Evolutionary conservation across 2,888 invertebrate species (phyloP), one percentile per base, ranked within the genome.

Genomic region (Bugulina stolonifera): DNA sequence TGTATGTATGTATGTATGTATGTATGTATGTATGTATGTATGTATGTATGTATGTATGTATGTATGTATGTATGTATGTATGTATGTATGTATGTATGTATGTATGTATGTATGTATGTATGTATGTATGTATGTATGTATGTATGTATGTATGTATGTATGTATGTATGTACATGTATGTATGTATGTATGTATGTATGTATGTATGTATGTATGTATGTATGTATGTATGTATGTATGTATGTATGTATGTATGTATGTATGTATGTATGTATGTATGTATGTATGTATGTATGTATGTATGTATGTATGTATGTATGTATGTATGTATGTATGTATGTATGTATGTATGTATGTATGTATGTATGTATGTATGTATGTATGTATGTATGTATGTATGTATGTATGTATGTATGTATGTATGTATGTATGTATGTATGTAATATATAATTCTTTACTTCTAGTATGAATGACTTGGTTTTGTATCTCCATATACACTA

Each of bases 171-270:
- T 72, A 35, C 64, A 72, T 72, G 32, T 72, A 72, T 72, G 32
- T 72, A 35, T 72, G 27, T 74, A 34, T 52, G 58, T 64, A 73
- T 74, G 35, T 72, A 64, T 69, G 58, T 69, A 73, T 72, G 43
- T 74, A 72, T 72, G 74, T 74, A 75, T 52, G 74, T 73, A 74
- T 57, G 72, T 72, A 74, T 72, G 35, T 73, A 58, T 72, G 57
- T 54, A 55, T 57, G 58, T 72, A 64, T 73, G 72, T 74, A 75
- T 71, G 73, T 69, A 74, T 74, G 32, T 23, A 35, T 25, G 3
- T 27, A 27, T 54, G n/a, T 54, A 72, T 29, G 69, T 73, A 18
- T 73, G 43, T 71, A 74, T 71, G 73, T 73, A 58, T 74, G 72
- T 74, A 71, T 58, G 34, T 35, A 73, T 73, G 25, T 35, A 73